These are phyloP conservation scores for Cosmorhoe ocellata DNA, from an alignment of 2,888 invertebrate species.

Conservation along the genomic window DNA sequence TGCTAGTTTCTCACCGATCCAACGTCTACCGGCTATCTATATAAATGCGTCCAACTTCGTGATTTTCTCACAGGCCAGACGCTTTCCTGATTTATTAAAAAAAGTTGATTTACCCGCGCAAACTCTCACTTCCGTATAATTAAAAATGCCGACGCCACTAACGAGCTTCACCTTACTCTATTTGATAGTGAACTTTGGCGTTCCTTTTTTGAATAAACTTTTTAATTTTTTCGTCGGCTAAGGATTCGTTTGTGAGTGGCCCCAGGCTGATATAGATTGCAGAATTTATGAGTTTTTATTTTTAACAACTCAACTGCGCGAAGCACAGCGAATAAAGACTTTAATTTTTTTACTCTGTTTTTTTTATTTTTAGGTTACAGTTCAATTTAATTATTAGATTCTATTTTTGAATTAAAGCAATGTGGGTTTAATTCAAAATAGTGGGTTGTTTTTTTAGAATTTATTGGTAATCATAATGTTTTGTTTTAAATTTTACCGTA, in stretches of 20 bases:
- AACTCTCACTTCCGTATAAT: constrained; percentile 60
- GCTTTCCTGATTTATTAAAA: constrained; percentile 34
- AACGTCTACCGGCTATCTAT: neutral
- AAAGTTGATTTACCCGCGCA: constrained; percentile 37
- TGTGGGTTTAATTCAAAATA: too few relatives aligned
- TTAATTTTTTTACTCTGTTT: too few relatives aligned
- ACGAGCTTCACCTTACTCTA: constrained; percentile 58
- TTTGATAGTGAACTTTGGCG: constrained; percentile 43
- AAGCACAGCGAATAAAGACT: neutral
- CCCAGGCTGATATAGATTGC: constrained; percentile 30
- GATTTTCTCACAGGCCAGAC: constrained; percentile 22
- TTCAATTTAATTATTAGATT: too few relatives aligned
- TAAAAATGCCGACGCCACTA: constrained; percentile 59
- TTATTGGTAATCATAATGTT: too few relatives aligned
- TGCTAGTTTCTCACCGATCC: too few relatives aligned
- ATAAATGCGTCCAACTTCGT: constrained; percentile 10
- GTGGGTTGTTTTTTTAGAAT: too few relatives aligned
- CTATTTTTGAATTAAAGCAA: too few relatives aligned
- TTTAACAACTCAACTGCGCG: constrained; percentile 7
- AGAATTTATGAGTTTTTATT: constrained; percentile 19
- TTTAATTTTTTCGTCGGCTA: constrained; percentile 35
- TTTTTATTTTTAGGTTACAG: too few relatives aligned
- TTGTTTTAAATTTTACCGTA: too few relatives aligned
- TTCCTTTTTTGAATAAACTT: constrained; percentile 38
- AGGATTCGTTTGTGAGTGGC: constrained; percentile 35